Evolutionary conservation across 2,113 vertebrate genomes (phyloP).

Genomic region (Megaceryle torquata): DNA sequence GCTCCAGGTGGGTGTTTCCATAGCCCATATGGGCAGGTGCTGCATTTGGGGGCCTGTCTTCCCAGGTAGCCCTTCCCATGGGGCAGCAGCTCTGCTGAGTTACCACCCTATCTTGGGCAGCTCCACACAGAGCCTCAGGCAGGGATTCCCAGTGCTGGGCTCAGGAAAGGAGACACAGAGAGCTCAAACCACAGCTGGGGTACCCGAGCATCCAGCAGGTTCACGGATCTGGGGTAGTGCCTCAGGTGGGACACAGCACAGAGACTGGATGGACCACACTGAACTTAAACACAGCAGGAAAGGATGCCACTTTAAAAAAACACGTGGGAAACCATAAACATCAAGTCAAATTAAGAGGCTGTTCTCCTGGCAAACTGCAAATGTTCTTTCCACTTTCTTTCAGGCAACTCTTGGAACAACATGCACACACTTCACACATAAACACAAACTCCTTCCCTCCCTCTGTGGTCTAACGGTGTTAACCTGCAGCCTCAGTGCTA

Average conservation of each 20-base stretch:
- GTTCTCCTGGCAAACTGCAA: neutral
- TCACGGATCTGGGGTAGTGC: neutral
- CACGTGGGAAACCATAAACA: neutral
- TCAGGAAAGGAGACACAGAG: neutral
- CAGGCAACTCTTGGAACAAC: neutral
- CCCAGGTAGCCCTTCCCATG: neutral
- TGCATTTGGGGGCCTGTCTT: neutral
- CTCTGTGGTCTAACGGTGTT: neutral
- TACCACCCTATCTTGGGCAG: neutral
- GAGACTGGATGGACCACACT: neutral
- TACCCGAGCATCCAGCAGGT: neutral
- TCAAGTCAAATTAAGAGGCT: neutral
- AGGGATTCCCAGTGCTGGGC: neutral
- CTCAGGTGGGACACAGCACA: accelerated
- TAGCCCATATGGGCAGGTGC: neutral
- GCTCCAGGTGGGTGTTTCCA: neutral
- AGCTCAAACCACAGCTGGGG: neutral
- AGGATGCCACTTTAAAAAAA: neutral
- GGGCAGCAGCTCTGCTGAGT: neutral
- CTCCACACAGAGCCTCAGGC: neutral
- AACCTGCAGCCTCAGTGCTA: neutral
- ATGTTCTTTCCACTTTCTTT: neutral
- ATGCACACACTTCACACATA: neutral
- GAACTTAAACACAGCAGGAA: neutral
- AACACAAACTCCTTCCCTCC: neutral